These are phyloP conservation scores for Ochropleura leucogaster DNA, from an alignment of 2,888 invertebrate species.

Conservation along the genomic window DNA sequence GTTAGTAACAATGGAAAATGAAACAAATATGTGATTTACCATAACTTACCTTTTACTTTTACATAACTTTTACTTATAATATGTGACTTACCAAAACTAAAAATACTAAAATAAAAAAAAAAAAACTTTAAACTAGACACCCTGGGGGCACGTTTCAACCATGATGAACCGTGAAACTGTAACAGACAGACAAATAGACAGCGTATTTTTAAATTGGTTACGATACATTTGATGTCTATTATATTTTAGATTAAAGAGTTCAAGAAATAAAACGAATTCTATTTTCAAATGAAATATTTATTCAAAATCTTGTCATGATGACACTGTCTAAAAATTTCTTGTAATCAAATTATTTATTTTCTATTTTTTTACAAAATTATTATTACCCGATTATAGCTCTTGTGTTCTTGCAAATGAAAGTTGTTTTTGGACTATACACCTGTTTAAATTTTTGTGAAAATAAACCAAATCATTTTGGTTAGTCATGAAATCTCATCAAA, in stretches of 20 bases:
- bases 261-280: background rate
- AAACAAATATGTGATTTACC: no score
- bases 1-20: no score
- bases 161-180: no score
- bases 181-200: no score
- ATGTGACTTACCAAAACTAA: no score
- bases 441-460: background rate
- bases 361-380: constrained; percentile 15
- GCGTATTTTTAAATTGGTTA: no score
- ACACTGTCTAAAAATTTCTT: constrained; percentile 25
- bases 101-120: no score
- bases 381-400: background rate
- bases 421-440: background rate
- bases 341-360: constrained; percentile 17
- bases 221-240: no score
- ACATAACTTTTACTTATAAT: no score
- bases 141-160: no score
- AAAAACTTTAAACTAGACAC: no score
- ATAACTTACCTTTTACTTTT: no score
- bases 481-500: background rate
- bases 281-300: constrained; percentile 36
- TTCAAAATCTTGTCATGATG: constrained; percentile 35
- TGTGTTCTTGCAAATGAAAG: background rate
- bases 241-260: background rate
- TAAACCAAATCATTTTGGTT: background rate